phyloP scores from a whole-genome alignment of 2,888 invertebrate species.

The Andrena marginata region DNA sequence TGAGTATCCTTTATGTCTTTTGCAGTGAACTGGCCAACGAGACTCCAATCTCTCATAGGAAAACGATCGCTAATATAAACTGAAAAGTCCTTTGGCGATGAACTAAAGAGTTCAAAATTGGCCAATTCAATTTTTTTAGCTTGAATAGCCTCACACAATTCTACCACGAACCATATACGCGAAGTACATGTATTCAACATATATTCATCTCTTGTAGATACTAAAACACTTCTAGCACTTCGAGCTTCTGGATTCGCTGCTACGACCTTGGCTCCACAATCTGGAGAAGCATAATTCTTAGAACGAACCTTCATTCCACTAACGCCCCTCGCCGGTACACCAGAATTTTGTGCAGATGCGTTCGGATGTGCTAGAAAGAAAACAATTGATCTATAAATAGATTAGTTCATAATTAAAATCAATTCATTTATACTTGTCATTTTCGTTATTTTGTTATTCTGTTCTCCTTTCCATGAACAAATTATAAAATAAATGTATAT shows the following conservation, averaged over 20 bases:
- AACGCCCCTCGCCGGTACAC: conserved; percentile 85
- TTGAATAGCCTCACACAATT: conserved; percentile 99
- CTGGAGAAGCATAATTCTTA: conserved; percentile 98
- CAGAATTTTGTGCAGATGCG: conserved; percentile 82
- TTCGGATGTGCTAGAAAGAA: conserved; percentile 79
- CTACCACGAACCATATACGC: conserved; percentile 97
- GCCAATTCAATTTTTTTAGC: conserved; percentile 97
- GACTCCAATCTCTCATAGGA: conserved; percentile 96
- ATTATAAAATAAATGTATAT: too few species aligned
- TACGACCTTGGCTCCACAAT: conserved; percentile 98
- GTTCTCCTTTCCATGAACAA: too few species aligned
- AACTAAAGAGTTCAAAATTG: conserved; percentile 99
- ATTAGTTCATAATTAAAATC: background rate
- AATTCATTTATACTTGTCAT: background rate
- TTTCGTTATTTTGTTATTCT: background rate
- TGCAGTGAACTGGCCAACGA: conserved; percentile 94
- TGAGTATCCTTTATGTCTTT: conserved; percentile 95
- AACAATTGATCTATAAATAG: background rate
- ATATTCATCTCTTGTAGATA: conserved; percentile 97
- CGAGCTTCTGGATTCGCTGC: conserved; percentile 96
- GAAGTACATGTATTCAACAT: conserved; percentile 98
- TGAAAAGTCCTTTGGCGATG: conserved; percentile 96
- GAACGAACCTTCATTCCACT: conserved; percentile 89
- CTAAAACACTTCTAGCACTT: conserved; percentile 94
- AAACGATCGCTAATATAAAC: conserved; percentile 95